These are phyloP conservation scores for Liparis tanakae DNA, from an alignment of 2,797 vertebrate genomes.

Conservation along the genomic window DNA sequence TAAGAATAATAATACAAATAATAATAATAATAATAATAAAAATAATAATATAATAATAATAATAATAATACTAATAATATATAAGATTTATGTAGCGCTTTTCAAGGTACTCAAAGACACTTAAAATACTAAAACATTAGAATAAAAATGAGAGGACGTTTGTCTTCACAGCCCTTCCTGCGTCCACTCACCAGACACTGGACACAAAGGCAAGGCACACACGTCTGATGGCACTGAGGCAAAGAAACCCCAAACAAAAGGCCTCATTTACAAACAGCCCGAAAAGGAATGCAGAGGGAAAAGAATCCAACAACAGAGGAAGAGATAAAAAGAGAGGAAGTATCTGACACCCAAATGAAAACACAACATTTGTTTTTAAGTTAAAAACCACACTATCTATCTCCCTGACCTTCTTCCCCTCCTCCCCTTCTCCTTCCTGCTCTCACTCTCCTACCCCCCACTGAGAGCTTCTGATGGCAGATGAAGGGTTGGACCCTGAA, in stretches of 20 bases:
- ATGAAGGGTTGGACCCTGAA: slow-evolving; percentile 39
- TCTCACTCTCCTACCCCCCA: neutral
- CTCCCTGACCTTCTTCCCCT: slow-evolving; percentile 6
- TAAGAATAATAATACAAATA: no score
- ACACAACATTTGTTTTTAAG: slow-evolving; percentile 22
- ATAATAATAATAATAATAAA: no score
- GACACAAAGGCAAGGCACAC: neutral
- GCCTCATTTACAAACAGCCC: neutral
- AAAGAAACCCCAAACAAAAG: neutral
- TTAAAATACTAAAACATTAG: neutral
- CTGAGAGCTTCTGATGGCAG: slow-evolving; percentile 26
- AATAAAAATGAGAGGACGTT: neutral
- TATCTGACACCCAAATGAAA: neutral
- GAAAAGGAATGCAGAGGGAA: neutral
- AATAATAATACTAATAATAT: no score
- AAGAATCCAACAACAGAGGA: neutral
- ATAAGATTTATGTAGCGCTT: no score
- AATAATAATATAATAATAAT: no score
- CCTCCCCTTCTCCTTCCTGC: slow-evolving; percentile 13
- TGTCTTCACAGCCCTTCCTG: neutral
- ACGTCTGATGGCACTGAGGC: neutral
- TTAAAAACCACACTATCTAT: slow-evolving; percentile 27
- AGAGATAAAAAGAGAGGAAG: slow-evolving; percentile 29
- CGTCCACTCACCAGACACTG: neutral
- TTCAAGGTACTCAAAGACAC: no score